Evolutionary conservation across 2,797 vertebrate genomes (phyloP), one percentile per base, ranked within the genome.

Genomic region (Cuculus canorus): DNA sequence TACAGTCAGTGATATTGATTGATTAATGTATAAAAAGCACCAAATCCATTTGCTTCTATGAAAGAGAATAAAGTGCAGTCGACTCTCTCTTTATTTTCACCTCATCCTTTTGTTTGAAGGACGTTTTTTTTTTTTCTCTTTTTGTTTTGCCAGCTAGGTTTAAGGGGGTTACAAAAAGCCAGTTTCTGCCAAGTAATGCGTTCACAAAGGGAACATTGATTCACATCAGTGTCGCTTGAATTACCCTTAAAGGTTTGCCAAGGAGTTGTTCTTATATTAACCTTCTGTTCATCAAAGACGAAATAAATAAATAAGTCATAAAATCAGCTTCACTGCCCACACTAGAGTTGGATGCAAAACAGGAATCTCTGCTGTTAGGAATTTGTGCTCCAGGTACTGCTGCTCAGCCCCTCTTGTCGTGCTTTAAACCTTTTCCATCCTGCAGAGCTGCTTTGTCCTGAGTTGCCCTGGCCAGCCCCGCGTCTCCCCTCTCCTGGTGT

Each of bases 11-110:
- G 99, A 99, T 99, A 99, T 99, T 99, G 99, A 99, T 99, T 99
- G 99, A 99, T 99, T 99, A 99, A 99, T 99, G 99, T 99, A 99
- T 99, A 99, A 99, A 99, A 99, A 99, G 99, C 99, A 99, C 98
- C 98, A 98, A 99, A 99, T 99, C 99, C 99, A 99, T 99, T 99
- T 99, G 99, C 98, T 98, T 98, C 98, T 98, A 98, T 99, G 99
- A 99, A 98, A 98, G 98, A 98, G 99, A 99, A 98, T 98, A 98
- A 98, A 98, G 98, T 98, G 98, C 98, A 98, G 98, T 98, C 98
- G 97, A 97, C 98, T 97, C 98, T 97, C 97, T 98, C 98, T 98
- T 96, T 98, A 98, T 99, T 98, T 99, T 99, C 99, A 99, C 99
- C 99, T 99, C 98, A 98, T 98, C 98, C 98, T 98, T 98, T 99